Conservation (phyloP, 2,113 vertebrate species). For the Cyprinodon tularosa region DNA sequence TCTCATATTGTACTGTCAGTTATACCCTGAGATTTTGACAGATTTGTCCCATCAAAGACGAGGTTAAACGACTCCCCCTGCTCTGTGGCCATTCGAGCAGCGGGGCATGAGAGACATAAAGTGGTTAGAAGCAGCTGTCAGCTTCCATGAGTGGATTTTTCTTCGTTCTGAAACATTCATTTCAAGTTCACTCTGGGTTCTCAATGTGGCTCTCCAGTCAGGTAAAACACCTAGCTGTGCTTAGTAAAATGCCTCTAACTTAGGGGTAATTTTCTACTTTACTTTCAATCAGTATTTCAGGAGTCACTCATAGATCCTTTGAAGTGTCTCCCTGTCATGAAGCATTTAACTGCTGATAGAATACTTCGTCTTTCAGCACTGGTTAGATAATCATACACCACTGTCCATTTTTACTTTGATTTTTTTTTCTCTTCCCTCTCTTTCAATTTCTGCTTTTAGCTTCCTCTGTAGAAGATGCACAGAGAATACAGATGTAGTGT, state of each 20-base stretch:
- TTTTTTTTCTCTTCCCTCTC: constrained; percentile 6
- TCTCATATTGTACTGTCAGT: constrained; percentile 55
- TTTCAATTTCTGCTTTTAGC: constrained; percentile 28
- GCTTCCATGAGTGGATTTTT: constrained; percentile 14
- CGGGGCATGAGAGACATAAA: constrained; percentile 34
- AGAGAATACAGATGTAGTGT: constrained; percentile 33
- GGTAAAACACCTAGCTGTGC: constrained; percentile 56
- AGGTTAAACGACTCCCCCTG: constrained; percentile 62
- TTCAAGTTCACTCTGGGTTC: constrained; percentile 41
- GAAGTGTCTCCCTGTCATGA: constrained; percentile 78
- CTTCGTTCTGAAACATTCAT: constrained; percentile 23
- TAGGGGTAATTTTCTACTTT: constrained; percentile 74
- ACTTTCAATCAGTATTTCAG: constrained; percentile 73
- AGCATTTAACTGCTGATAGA: constrained; percentile 77
- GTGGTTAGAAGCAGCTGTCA: constrained; percentile 26
- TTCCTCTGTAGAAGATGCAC: constrained; percentile 40
- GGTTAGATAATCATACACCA: constrained; percentile 74
- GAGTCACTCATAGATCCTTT: constrained; percentile 75
- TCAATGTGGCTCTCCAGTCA: constrained; percentile 52
- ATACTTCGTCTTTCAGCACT: constrained; percentile 73
- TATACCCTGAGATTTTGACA: constrained; percentile 61
- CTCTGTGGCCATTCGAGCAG: constrained; percentile 54
- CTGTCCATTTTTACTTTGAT: constrained; percentile 54
- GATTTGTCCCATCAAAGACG: constrained; percentile 54
- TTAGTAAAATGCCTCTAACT: constrained; percentile 64